These are phyloP conservation scores for Cerceris ruficornis DNA, from an alignment of 2,888 invertebrate genomes.

Conservation along the genomic window DNA sequence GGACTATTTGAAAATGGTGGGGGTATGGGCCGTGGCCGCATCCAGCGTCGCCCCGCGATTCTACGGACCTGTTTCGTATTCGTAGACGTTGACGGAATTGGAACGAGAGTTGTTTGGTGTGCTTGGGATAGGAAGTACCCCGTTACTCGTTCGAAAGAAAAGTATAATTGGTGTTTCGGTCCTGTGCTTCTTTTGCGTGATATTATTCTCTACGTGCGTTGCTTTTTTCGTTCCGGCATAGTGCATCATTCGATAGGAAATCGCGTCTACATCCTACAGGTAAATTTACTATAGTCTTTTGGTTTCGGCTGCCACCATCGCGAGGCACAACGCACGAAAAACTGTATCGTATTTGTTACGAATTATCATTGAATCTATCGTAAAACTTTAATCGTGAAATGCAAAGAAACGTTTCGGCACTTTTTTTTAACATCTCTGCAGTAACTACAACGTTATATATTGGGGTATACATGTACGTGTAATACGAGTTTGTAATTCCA, in stretches of 20 bases:
- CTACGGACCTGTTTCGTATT: conserved; percentile 72
- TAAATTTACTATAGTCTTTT: conserved; percentile 47
- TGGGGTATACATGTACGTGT: not conserved
- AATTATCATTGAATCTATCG: not conserved
- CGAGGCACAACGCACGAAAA: not conserved
- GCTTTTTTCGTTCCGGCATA: conserved; percentile 17
- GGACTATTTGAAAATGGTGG: conserved; percentile 75
- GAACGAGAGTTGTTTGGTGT: conserved; percentile 73
- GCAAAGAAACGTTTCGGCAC: not conserved
- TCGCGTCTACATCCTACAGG: conserved; percentile 44
- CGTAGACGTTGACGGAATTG: conserved; percentile 72
- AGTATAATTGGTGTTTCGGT: conserved; percentile 23
- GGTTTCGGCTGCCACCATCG: conserved; percentile 25
- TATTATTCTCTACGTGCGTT: conserved; percentile 10
- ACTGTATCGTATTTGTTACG: not conserved
- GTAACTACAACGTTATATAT: not conserved
- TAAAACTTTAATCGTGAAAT: not conserved
- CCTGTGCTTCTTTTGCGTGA: conserved; percentile 27
- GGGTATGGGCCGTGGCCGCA: conserved; percentile 66
- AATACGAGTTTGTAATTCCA: not conserved
- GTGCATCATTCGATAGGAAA: conserved; percentile 41
- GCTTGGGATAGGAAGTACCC: conserved; percentile 51
- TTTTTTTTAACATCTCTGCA: not conserved
- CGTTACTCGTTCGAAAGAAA: conserved; percentile 26
- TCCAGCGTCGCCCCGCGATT: conserved; percentile 72